phyloP scores from a whole-genome alignment of 2,113 vertebrate species.

The Columba livia region DNA sequence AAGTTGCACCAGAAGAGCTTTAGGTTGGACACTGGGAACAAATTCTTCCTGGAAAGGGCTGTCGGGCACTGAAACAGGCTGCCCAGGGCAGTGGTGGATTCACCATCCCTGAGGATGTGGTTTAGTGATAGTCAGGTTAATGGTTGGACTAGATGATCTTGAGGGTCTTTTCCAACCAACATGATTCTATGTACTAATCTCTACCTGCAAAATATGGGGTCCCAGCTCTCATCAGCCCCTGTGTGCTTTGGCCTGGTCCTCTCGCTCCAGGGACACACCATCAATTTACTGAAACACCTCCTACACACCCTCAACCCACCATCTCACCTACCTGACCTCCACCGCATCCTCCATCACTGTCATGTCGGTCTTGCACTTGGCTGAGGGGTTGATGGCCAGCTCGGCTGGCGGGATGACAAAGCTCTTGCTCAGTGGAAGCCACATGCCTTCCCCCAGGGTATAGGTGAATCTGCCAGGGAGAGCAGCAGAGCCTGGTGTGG shows the following conservation, averaged over 20 bases:
- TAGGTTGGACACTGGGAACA: too few species aligned
- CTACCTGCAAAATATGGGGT: not conserved
- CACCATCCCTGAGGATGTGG: too few species aligned
- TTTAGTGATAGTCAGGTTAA: too few species aligned
- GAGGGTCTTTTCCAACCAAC: too few species aligned
- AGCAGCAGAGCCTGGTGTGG: not conserved
- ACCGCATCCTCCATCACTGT: conserved; percentile 98
- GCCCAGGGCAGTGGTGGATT: too few species aligned
- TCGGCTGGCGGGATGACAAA: conserved; percentile 96
- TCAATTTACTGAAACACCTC: not conserved
- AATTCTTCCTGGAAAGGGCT: too few species aligned
- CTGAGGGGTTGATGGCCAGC: conserved; percentile 97
- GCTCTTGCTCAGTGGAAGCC: conserved; percentile 97
- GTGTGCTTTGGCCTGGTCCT: fast-evolving
- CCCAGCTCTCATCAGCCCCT: not conserved
- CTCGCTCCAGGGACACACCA: fast-evolving
- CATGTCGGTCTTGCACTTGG: conserved; percentile 99
- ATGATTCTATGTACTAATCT: too few species aligned
- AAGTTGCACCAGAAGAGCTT: too few species aligned
- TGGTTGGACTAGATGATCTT: too few species aligned
- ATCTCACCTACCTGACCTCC: conserved; percentile 87
- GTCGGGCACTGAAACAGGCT: too few species aligned
- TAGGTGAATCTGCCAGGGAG: conserved; percentile 90
- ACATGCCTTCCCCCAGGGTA: conserved; percentile 97
- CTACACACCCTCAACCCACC: fast-evolving